These are phyloP conservation scores for Scaptodrosophila latifasciaeformis DNA, from an alignment of 2,888 invertebrate genomes.

Conservation along the genomic window DNA sequence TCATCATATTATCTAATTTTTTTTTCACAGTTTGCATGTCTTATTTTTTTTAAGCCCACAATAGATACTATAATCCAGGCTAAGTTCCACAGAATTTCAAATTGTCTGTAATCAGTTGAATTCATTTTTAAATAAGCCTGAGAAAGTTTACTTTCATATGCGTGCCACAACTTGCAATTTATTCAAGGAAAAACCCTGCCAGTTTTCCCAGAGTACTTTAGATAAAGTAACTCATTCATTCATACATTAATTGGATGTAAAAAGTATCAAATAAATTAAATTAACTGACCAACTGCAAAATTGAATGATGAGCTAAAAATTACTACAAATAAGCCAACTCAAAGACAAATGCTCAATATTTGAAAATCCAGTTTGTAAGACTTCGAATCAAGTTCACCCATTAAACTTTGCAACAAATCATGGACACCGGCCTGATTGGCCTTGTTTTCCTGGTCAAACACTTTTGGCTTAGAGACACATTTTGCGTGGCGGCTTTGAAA, in stretches of 20 bases:
- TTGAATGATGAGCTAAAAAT: too few species aligned
- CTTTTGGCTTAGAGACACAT: constrained; percentile 29
- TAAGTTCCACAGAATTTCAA: constrained; percentile 31
- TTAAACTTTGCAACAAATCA: constrained; percentile 59
- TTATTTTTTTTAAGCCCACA: too few species aligned
- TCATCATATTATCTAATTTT: constrained; percentile 60
- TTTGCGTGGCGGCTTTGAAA: constrained; percentile 41
- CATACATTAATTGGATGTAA: too few species aligned
- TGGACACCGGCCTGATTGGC: constrained; percentile 10
- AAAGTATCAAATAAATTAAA: too few species aligned
- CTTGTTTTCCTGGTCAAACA: constrained; percentile 24
- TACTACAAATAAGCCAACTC: too few species aligned
- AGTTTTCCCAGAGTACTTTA: too few species aligned
- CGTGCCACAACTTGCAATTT: constrained; percentile 17
- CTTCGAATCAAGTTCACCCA: constrained; percentile 61
- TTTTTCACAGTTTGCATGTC: constrained; percentile 26
- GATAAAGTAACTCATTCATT: too few species aligned
- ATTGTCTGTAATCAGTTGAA: constrained; percentile 46
- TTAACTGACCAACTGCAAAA: not conserved
- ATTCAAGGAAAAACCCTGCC: constrained; percentile 5
- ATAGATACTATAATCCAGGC: not conserved
- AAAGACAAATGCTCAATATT: too few species aligned
- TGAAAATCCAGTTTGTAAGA: constrained; percentile 42
- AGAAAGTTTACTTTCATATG: constrained; percentile 36
- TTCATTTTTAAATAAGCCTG: constrained; percentile 59